Percentiles rank a stretch among this genome's conserved stretches.
These are phyloP conservation scores for Ashinkailepas kermadecensis DNA, from an alignment of 2,888 invertebrate genomes.

Conservation along the genomic window DNA sequence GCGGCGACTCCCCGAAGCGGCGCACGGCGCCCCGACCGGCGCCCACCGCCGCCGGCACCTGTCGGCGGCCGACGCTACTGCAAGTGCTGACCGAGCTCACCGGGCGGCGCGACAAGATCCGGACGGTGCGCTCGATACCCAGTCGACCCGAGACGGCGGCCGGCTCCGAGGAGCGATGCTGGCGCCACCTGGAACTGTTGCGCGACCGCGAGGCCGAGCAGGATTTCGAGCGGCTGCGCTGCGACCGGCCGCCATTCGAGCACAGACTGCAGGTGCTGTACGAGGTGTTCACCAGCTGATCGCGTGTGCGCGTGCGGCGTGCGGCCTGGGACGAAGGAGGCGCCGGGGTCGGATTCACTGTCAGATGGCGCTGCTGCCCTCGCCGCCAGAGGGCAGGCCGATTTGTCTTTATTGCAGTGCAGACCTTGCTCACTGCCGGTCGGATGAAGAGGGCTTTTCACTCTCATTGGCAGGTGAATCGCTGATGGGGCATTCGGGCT, in stretches of 20 bases:
- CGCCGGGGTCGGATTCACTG: background rate
- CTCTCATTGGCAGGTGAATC: no score
- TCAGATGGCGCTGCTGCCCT: no score
- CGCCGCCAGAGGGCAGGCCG: no score
- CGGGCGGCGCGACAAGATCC: background rate
- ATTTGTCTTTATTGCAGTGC: no score
- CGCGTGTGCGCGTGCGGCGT: background rate
- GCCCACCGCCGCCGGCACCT: background rate
- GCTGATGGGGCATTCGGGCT: no score
- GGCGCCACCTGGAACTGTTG: constrained; percentile 1
- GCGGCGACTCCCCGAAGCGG: background rate
- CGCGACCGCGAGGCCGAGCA: background rate
- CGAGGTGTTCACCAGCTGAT: constrained; percentile 5
- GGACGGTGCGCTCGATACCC: background rate
- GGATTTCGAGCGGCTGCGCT: background rate
- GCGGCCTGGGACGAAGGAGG: background rate
- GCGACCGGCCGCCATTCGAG: constrained; percentile 8
- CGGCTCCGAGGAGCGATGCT: background rate
- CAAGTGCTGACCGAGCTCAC: background rate
- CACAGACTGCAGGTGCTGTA: background rate
- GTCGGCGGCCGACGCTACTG: background rate
- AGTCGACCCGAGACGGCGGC: background rate
- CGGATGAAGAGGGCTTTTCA: no score
- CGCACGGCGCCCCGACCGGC: background rate
- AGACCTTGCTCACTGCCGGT: no score